Percentiles rank a stretch among this genome's conserved stretches.
These are phyloP conservation scores for Malthinus seriepunctatus DNA, from an alignment of 2,888 invertebrate species.

Conservation along the genomic window DNA sequence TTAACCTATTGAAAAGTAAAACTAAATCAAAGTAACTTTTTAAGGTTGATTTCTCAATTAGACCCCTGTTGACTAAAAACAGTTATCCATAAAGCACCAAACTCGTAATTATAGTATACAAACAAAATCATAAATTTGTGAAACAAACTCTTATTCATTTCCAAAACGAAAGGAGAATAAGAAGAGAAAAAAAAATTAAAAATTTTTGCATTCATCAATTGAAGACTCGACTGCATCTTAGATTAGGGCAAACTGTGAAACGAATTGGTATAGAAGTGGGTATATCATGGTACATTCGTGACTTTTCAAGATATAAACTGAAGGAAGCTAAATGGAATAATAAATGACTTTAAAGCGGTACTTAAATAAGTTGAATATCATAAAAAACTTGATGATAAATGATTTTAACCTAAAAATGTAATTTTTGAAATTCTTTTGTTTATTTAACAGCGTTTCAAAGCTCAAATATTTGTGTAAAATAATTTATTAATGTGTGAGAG, in stretches of 20 bases:
- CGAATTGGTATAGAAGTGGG: slow-evolving; percentile 14
- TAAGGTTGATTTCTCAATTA: slow-evolving; percentile 33
- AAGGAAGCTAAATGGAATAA: slow-evolving; percentile 28
- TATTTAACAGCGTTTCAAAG: too few species aligned
- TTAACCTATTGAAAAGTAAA: slow-evolving; percentile 14
- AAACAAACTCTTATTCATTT: neutral
- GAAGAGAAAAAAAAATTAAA: too few species aligned
- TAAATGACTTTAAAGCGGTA: slow-evolving; percentile 17
- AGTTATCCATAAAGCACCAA: neutral
- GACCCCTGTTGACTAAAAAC: slow-evolving; percentile 27
- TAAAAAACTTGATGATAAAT: neutral
- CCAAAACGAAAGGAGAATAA: neutral
- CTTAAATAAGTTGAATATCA: neutral
- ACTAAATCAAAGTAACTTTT: slow-evolving; percentile 24
- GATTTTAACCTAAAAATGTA: neutral
- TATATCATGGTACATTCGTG: slow-evolving; percentile 12
- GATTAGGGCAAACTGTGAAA: slow-evolving; percentile 4
- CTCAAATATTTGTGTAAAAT: too few species aligned
- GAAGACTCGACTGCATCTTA: too few species aligned
- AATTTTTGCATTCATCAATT: too few species aligned
- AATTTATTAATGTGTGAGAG: too few species aligned
- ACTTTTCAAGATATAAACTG: slow-evolving; percentile 15
- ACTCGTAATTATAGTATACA: neutral
- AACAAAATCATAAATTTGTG: neutral
- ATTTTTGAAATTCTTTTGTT: too few species aligned